Base-by-base conservation (phyloP, 2,888 invertebrate genomes). In the Teinopalpus imperialis region DNA sequence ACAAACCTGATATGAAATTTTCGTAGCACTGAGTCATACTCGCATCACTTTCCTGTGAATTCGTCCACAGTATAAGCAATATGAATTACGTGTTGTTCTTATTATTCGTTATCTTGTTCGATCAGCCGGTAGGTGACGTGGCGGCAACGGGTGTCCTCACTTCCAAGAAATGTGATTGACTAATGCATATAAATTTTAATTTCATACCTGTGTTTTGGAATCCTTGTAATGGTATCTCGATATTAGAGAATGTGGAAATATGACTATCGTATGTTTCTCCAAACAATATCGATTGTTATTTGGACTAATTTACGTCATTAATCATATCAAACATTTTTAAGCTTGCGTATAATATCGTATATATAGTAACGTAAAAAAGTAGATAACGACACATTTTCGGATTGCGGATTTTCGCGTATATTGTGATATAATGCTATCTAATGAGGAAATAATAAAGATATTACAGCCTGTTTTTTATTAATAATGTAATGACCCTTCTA, bases 381-480 rank as follows among this genome's bases (percentile, higher is more conserved):
- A n/a, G n/a, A n/a, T n/a, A n/a, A n/a, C n/a, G n/a, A n/a, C n/a
- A n/a, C n/a, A n/a, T n/a, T n/a, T n/a, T n/a, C n/a, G n/a, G n/a
- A n/a, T n/a, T 49, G 46, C 47, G 31, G 39, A 35, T 32, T 46
- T 50, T 43, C 12, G 34, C 36, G 51, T 43, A 49, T 53, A 51
- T 21, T 34, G 29, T 32, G 40, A 44, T 60, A 60, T 56, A 53
- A 41, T 16, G 27, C 23, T 76, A 77, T 77, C 73, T 63, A 63
- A 59, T 50, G 49, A 76, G 81, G 77, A 81, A 82, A 74, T 66
- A 45, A 52, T 59, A 49, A 47, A 65, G 49, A 54, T 59, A 60
- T 63, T 61, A 54, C 54, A 66, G 50, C 63, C 65, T 63, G 59
- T 68, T 65, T 70, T n/a, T n/a, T 63, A 66, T 62, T 56, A 51